These are phyloP conservation scores for Leptogaster cylindrica DNA, from an alignment of 2,888 invertebrate species.

Conservation along the genomic window DNA sequence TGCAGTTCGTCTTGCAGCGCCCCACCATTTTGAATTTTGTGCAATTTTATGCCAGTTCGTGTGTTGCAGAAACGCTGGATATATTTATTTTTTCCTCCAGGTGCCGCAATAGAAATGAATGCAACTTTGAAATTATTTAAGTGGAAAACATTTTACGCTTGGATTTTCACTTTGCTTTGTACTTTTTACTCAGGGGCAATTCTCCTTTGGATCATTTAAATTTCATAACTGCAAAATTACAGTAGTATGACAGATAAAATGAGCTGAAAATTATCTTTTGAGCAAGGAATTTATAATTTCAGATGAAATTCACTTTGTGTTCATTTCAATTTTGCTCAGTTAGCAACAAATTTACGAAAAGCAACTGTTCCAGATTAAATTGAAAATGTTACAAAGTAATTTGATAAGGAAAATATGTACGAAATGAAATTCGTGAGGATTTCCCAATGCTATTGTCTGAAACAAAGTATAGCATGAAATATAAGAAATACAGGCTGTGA, in stretches of 20 bases:
- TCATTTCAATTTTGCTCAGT: too few relatives aligned
- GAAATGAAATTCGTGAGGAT: too few relatives aligned
- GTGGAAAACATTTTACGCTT: too few relatives aligned
- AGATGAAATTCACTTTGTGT: too few relatives aligned
- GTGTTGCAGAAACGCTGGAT: neutral
- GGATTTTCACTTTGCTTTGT: slow-evolving; percentile 43
- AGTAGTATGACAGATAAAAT: slow-evolving; percentile 10
- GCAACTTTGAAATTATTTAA: slow-evolving; percentile 40
- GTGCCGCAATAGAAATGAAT: slow-evolving; percentile 40
- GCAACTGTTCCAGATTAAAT: too few relatives aligned
- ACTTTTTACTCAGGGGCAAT: slow-evolving; percentile 20
- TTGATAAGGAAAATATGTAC: too few relatives aligned
- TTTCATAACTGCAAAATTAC: slow-evolving; percentile 43
- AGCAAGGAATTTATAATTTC: too few relatives aligned
- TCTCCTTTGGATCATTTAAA: slow-evolving; percentile 42
- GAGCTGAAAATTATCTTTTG: slow-evolving; percentile 9
- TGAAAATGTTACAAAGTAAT: too few relatives aligned
- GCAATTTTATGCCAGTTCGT: neutral
- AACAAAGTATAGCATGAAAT: too few relatives aligned
- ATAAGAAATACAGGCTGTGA: too few relatives aligned
- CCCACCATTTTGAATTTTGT: neutral
- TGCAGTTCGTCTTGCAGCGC: neutral
- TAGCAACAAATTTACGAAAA: too few relatives aligned
- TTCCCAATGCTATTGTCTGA: too few relatives aligned
- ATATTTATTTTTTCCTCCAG: neutral